These are phyloP conservation scores for Hydrochoerus hydrochaeris DNA, from an alignment of 2,113 vertebrate species.

Conservation along the genomic window DNA sequence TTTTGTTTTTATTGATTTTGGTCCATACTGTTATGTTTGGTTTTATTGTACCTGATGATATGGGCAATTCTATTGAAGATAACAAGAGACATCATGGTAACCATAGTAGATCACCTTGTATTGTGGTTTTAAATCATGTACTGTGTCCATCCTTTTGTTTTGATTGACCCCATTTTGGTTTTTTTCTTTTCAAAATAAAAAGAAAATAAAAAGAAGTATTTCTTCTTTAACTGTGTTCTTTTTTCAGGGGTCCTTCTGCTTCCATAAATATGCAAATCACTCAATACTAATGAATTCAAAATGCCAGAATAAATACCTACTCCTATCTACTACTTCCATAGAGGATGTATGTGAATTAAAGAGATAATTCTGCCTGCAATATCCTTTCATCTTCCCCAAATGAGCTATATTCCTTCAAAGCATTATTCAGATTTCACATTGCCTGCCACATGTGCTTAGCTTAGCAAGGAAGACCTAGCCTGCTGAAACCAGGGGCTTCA, in stretches of 20 bases:
- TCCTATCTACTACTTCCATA: slow-evolving; percentile 58
- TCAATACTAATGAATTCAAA: slow-evolving; percentile 48
- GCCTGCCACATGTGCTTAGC: slow-evolving; percentile 42
- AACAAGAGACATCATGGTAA: no score
- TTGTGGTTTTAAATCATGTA: no score
- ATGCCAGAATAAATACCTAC: slow-evolving; percentile 60
- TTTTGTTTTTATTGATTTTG: no score
- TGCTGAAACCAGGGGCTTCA: not conserved
- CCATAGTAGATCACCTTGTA: no score
- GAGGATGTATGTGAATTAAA: slow-evolving; percentile 62
- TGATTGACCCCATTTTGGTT: no score
- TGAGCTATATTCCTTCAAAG: slow-evolving; percentile 65
- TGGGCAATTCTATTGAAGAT: no score
- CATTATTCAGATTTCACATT: slow-evolving; percentile 51
- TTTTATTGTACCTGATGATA: no score
- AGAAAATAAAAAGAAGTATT: not conserved
- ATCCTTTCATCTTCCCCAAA: slow-evolving; percentile 69
- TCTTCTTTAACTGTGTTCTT: not conserved
- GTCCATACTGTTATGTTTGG: no score
- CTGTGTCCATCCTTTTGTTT: no score
- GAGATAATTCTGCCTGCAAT: slow-evolving; percentile 64
- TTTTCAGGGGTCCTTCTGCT: slow-evolving; percentile 21
- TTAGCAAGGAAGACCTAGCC: slow-evolving; percentile 34
- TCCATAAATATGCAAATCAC: slow-evolving; percentile 51
- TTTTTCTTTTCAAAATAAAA: no score